Base-by-base conservation (phyloP, 2,113 vertebrate species). In the Sminthopsis crassicaudata region DNA sequence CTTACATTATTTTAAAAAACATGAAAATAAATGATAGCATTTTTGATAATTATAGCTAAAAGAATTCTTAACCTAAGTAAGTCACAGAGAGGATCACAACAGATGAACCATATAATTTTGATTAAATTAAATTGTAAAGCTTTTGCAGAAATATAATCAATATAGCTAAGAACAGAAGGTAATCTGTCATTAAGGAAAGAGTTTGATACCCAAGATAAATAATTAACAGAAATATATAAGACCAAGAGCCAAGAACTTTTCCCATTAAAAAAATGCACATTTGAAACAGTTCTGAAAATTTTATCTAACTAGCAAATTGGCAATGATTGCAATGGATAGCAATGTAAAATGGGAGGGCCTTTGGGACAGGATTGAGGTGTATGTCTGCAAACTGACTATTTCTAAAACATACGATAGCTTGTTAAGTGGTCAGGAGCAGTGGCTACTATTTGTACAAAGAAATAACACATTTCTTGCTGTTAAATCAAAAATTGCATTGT, bases 401-500 rank as follows among this genome's bases (percentile, higher is more conserved):
- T 98, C 90, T 91, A 48, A 96, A 94, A 53, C 90, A 93, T 9
- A 76, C n/a, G 50, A 84, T 84, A 27, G 14, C n/a, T 54, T 30
- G 48, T 54, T 96, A 24, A 91, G 36, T 90, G 0, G 89, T 88
- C 10, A 89, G 52, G 84, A 92, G 14, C 67, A 97, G 94, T 91
- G 23, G 53, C 22, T 36, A 8, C 88, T 96, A 36, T 91, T 91
- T 60, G 27, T 96, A 53, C 93, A 93, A 94, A 92, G 92, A 97
- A 96, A 94, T 89, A 19, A 50, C 36, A 54, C 30, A 76, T 89
- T 94, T 96, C 91, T 90, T 76, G 76, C 54, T 93, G 90, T 92
- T 96, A 95, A 97, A 91, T 97, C 97, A 98, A 91, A n/a, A 52
- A 97, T 98, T 96, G 95, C 91, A n/a, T 90, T 98, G 92, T 97